Evolutionary conservation across 2,113 vertebrate genomes (phyloP).

Genomic region (Aegithalos caudatus): DNA sequence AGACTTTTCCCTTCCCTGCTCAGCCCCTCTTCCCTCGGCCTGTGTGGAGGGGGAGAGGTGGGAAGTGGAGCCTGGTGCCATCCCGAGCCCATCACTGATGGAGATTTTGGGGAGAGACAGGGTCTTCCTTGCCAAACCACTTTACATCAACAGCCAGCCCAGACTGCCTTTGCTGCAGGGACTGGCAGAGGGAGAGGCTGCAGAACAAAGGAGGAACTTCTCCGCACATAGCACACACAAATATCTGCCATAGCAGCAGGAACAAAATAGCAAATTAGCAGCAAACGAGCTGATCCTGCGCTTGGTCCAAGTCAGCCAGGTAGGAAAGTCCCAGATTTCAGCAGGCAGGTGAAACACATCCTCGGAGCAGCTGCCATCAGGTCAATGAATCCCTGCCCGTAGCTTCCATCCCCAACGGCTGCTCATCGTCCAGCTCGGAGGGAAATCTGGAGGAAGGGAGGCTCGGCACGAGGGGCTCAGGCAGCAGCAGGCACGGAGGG

Average conservation of each 20-base stretch:
- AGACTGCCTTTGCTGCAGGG: constrained; percentile 50
- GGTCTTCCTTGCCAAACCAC: constrained; percentile 38
- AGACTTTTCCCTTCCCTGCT: background rate
- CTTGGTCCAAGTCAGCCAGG: background rate
- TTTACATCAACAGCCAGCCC: background rate
- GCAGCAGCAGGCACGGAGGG: constrained; percentile 31
- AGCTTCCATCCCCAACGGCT: constrained; percentile 33
- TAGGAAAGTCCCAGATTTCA: constrained; percentile 40
- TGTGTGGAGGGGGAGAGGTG: background rate
- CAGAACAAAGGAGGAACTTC: constrained; percentile 43
- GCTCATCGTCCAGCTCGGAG: background rate
- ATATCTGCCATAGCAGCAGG: constrained; percentile 56
- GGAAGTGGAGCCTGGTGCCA: background rate
- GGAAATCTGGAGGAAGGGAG: background rate
- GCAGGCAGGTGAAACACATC: background rate
- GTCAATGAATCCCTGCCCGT: background rate
- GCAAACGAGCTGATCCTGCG: constrained; percentile 4
- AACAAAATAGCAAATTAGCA: constrained; percentile 50
- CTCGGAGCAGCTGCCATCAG: background rate
- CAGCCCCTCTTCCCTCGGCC: background rate
- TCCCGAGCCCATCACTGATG: background rate
- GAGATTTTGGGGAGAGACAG: constrained; percentile 9
- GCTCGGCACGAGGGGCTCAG: background rate
- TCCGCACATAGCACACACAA: constrained; percentile 43
- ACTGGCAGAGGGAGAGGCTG: constrained; percentile 45